Percentiles rank a stretch among this genome's conserved stretches.
phyloP scores from a whole-genome alignment of 1,140 invertebrate genomes.

The Rhyzopertha dominica region DNA sequence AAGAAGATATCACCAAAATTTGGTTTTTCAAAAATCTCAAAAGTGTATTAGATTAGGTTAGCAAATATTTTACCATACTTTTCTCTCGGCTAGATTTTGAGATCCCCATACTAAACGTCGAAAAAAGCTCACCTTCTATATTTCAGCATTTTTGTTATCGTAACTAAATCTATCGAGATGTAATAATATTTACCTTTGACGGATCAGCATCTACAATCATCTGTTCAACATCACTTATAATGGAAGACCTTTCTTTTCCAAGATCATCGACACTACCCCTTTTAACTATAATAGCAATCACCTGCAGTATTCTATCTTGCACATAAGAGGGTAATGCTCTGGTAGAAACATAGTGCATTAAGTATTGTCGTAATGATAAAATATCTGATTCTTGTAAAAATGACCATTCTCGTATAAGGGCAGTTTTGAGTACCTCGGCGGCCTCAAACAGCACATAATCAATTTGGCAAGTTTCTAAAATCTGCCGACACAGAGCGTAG shows the following conservation, averaged over 20 bases:
- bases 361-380: constrained; percentile 67
- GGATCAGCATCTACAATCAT: constrained; percentile 63
- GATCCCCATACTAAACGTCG: no score
- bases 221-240: constrained; percentile 69
- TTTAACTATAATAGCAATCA: constrained; percentile 84
- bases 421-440: constrained; percentile 75
- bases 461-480: constrained; percentile 71
- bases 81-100: no score
- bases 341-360: constrained; percentile 70
- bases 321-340: constrained; percentile 58
- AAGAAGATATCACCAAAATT: no score
- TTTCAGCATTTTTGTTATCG: no score
- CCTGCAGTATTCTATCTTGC: constrained; percentile 65
- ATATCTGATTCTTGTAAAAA: constrained; percentile 62
- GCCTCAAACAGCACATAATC: constrained; percentile 86
- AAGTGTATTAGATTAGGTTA: no score
- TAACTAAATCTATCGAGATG: no score
- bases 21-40: no score
- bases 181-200: constrained; percentile 51
- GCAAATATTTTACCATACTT: no score
- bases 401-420: constrained; percentile 78
- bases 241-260: constrained; percentile 60
- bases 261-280: constrained; percentile 68
- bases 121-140: no score
- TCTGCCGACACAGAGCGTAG: constrained; percentile 73